Conservation (phyloP, 2,888 invertebrate species). For the Metopia argyrocephala region DNA sequence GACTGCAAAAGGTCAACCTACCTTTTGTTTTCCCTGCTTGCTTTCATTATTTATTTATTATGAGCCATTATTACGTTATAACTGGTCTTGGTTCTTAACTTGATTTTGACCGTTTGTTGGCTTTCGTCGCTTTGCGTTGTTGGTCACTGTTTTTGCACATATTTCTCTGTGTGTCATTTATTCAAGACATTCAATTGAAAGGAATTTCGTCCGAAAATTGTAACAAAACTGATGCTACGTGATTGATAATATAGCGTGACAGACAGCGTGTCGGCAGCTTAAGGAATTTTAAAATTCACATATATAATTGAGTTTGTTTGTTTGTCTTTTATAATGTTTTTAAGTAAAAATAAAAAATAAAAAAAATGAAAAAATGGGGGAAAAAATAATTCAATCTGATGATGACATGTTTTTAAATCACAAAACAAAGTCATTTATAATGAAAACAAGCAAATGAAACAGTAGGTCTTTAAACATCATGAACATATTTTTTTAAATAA, state of each 20-base stretch:
- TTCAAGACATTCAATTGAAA: constrained; percentile 42
- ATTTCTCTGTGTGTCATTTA: constrained; percentile 47
- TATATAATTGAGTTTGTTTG: not conserved
- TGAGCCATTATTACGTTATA: constrained; percentile 34
- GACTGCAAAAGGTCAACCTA: constrained; percentile 25
- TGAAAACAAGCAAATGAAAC: not conserved
- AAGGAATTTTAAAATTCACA: constrained; percentile 49
- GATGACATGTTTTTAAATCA: constrained; percentile 47
- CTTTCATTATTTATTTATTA: constrained; percentile 27
- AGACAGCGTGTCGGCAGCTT: constrained; percentile 65
- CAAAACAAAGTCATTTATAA: constrained; percentile 18
- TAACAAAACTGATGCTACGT: constrained; percentile 69
- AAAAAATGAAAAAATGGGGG: no score
- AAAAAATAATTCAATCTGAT: constrained; percentile 43
- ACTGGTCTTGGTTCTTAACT: constrained; percentile 1
- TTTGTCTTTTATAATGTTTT: not conserved
- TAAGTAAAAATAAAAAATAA: constrained; percentile 24
- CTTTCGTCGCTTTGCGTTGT: not conserved
- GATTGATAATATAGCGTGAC: constrained; percentile 71
- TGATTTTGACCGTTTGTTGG: constrained; percentile 11
- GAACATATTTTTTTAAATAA: not conserved
- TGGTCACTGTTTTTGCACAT: not conserved
- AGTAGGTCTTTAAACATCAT: not conserved
- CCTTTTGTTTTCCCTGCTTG: no score
- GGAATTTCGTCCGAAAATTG: constrained; percentile 50